These are phyloP conservation scores for Amphipoea oculea DNA, from an alignment of 2,888 invertebrate species.

Conservation along the genomic window DNA sequence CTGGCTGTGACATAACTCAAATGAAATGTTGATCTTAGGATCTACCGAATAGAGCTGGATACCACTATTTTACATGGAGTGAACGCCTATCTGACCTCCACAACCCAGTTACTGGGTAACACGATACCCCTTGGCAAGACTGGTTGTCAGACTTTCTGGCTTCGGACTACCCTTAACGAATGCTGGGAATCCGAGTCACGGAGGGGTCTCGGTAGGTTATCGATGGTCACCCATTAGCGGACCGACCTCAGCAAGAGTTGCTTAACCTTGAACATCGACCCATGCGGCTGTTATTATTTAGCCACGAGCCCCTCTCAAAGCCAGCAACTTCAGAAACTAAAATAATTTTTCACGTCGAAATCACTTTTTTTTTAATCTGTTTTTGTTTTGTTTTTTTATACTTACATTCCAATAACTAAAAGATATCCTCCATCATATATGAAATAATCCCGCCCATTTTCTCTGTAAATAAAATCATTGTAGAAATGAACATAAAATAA, in stretches of 20 bases:
- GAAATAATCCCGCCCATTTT: neutral
- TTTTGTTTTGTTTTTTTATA: neutral
- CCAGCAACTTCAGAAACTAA: neutral
- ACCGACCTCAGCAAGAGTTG: neutral
- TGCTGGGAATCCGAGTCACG: neutral
- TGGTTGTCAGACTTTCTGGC: neutral
- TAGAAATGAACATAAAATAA: neutral
- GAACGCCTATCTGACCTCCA: neutral
- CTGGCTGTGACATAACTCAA: neutral
- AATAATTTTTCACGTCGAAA: neutral
- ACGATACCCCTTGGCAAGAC: neutral
- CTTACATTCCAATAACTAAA: neutral
- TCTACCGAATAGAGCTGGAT: neutral
- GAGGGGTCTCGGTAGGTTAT: neutral
- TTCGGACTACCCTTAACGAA: neutral
- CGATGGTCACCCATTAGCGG: neutral
- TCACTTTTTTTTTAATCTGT: neutral
- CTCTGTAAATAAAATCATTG: conserved; percentile 10
- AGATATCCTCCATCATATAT: fast-evolving
- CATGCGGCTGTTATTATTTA: neutral
- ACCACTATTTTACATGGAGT: neutral
- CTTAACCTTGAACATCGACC: neutral
- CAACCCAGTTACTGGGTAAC: neutral
- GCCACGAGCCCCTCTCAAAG: neutral
- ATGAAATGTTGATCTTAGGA: too few relatives aligned